These are phyloP conservation scores for Mirza zaza DNA, from an alignment of 2,113 vertebrate species.

Conservation along the genomic window DNA sequence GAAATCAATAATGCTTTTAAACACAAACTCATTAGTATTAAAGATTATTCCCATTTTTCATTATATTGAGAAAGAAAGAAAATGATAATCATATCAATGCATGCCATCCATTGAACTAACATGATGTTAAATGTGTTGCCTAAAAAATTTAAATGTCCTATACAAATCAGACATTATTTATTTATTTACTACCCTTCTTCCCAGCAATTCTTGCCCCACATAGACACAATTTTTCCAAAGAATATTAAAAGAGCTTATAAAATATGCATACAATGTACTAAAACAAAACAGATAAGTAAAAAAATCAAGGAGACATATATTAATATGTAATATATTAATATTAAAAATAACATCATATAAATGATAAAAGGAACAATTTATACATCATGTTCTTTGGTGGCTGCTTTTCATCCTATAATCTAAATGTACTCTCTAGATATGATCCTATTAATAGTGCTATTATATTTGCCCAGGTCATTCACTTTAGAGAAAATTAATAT, in stretches of 20 bases:
- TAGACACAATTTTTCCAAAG: not conserved
- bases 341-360: slow-evolving; percentile 44
- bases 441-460: not conserved
- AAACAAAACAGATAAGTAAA: slow-evolving; percentile 43
- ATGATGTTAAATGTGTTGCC: slow-evolving; percentile 50
- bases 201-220: not conserved
- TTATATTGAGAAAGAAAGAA: slow-evolving; percentile 67
- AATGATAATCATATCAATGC: slow-evolving; percentile 55
- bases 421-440: not conserved
- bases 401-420: slow-evolving; percentile 1
- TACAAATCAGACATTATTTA: slow-evolving; percentile 50
- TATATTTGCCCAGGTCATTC: not conserved
- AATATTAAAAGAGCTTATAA: slow-evolving; percentile 6
- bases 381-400: not conserved
- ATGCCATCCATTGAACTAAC: slow-evolving; percentile 13
- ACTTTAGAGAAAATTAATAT: slow-evolving; percentile 42
- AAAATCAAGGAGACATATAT: not conserved
- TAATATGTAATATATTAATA: not conserved
- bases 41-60: slow-evolving; percentile 73
- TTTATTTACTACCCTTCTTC: slow-evolving; percentile 36
- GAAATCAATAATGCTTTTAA: slow-evolving; percentile 78
- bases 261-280: not conserved
- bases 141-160: slow-evolving; percentile 28
- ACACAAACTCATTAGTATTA: slow-evolving; percentile 74
- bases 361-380: slow-evolving; percentile 44